Base-by-base conservation (phyloP, 2,888 invertebrate species). In the Protonemura montana region DNA sequence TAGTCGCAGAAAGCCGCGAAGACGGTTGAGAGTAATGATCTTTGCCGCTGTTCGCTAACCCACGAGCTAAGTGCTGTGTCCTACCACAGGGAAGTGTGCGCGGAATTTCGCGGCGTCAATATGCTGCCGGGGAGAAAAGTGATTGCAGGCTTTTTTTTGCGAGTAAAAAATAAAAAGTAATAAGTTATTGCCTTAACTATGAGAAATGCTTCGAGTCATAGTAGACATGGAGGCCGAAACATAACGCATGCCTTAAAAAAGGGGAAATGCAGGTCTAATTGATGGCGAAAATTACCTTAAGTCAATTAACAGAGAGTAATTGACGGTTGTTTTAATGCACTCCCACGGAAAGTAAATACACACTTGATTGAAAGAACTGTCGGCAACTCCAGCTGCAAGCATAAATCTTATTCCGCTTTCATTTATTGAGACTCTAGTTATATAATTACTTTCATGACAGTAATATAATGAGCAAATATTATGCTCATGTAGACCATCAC, bases 1-100 rank as follows among this genome's bases (percentile, higher is more conserved):
- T 87, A 87, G 85, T 76, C 29, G 86, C 85, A 81, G 82, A 26
- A 83, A 85, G 85, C 76, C 85, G 85, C 42, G 84, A 85, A 78
- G 59, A 16, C 42, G 41, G 78, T 76, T 26, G 85, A 41, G 85
- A 80, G 42, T 86, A 82, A 85, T 85, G 86, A 86, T 85, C n/a
- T n/a, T n/a, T 35, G 10, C 35, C 35, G 35, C n/a, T n/a, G n/a
- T n/a, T n/a, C 29, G 59, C 59, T 2, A 59, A 59, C 59, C 13
- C 59, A 21, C 21, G 28, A 42, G 30, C 29, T 29, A 59, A 85
- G 76, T 30, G 35, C 21, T 10, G 35, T 3, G 35, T 35, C 35
- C 35, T 35, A 10, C 35, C 35, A 10, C 35, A 3, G 10, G 35
- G 10, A 10, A 35, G 35, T 6, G 35, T 10, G 35, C 35, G 35